Evolutionary conservation across 37 sponge, comb jelly and placozoan species (phyloP).

Genomic region (Aphrocallistes beatrix): DNA sequence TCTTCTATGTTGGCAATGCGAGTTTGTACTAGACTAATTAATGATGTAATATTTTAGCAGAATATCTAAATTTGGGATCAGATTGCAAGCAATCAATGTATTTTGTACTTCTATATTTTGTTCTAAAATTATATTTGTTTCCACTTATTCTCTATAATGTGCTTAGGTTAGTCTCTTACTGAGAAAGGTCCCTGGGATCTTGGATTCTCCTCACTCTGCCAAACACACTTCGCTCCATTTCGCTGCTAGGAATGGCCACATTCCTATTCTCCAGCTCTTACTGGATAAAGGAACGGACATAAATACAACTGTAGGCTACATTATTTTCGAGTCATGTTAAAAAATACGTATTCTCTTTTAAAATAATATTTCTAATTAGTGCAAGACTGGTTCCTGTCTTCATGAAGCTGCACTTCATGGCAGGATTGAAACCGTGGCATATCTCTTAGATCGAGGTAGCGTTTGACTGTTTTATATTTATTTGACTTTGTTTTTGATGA

Average conservation of each 20-base stretch:
- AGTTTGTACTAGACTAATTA: no score
- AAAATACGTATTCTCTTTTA: neutral
- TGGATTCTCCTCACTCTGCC: neutral
- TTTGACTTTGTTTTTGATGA: no score
- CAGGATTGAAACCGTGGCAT: neutral
- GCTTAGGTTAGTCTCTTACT: neutral
- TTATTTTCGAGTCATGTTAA: neutral
- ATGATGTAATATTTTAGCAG: no score
- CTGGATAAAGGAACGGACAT: neutral
- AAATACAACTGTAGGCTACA: neutral
- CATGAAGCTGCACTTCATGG: neutral
- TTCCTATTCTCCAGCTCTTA: neutral
- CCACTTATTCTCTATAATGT: no score
- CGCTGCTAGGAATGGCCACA: slow-evolving; percentile 6
- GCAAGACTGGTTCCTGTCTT: neutral
- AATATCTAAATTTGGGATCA: no score
- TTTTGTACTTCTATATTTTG: no score
- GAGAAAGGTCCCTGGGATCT: neutral
- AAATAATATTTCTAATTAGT: neutral
- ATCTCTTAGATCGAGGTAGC: neutral
- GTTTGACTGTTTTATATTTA: no score
- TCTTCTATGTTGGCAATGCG: no score
- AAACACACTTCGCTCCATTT: neutral
- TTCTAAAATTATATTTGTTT: no score
- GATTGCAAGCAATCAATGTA: no score